Conservation (phyloP, 2,888 invertebrate species). For the Malthinus seriepunctatus region DNA sequence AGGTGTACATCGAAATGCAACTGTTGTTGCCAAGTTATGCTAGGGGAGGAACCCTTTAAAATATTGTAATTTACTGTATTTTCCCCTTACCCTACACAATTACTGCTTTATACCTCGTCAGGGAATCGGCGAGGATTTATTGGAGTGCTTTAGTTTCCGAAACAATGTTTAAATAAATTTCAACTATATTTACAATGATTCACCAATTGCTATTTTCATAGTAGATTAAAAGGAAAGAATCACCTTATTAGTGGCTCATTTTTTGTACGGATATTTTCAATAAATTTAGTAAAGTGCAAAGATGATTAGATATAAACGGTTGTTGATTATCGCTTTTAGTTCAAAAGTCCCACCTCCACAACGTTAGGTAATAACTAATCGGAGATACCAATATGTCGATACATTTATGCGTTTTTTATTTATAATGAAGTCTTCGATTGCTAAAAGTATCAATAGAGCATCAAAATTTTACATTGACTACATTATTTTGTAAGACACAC, state of each 20-base stretch:
- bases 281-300: slow-evolving; percentile 1
- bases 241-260: too few relatives aligned
- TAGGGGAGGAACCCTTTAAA: slow-evolving; percentile 1
- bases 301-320: slow-evolving; percentile 1
- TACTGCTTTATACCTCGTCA: background rate
- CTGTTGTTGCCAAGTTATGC: background rate
- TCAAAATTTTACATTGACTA: background rate
- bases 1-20: background rate
- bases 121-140: too few relatives aligned
- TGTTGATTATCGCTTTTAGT: background rate
- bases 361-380: too few relatives aligned
- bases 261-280: too few relatives aligned
- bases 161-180: too few relatives aligned
- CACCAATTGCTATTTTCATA: background rate
- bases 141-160: too few relatives aligned
- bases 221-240: too few relatives aligned
- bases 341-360: background rate
- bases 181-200: background rate
- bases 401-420: too few relatives aligned
- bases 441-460: background rate
- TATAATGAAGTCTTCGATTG: background rate
- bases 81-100: background rate
- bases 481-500: background rate
- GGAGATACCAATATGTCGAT: too few relatives aligned
- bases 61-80: background rate